Base-by-base conservation (phyloP, 2,113 vertebrate genomes). In the Chloropsis cyanopogon region DNA sequence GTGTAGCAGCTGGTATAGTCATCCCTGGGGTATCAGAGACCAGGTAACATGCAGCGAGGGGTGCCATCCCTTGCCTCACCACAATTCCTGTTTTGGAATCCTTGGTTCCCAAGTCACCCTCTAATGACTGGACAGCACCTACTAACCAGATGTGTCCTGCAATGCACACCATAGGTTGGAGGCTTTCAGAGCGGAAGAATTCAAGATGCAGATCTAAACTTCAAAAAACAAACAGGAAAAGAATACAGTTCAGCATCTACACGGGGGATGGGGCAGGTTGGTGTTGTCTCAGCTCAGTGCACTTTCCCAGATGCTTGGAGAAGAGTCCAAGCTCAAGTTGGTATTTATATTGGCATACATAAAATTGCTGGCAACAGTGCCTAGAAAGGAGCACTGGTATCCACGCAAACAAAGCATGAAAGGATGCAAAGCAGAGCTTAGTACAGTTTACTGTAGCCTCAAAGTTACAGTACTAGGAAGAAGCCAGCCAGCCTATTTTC, bases 341-440 rank as follows among this genome's bases (percentile, higher is more conserved):
- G 88, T 95, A 70, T 95, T 69, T 85, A 73, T 88, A 94, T 91
- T 97, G 93, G 91, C 94, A 91, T 94, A 96, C 68, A 28, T 83
- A 86, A 90, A 90, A 86, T 73, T 6, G 44, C 91, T 95, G 95
- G 91, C 92, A 79, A 76, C 80, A 96, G 93, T 82, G 95, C 89
- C 33, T 61, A 96, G 88, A 90, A 94, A 90, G 75, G 52, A 92
- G 87, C 96, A 97, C 89, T 92, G 96, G 90, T 95, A 89, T 59
- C 92, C 91, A 94, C 28, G 29, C 90, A 95, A 97, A 97, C 52
- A 59, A 96, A 94, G 96, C 96, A 94, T 90, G 95, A 86, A 87
- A 96, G 61, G 91, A 96, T 92, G 95, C 93, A 95, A 96, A 95
- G 93, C 92, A 96, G 93, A 97, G 93, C 93, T 97, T 92, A 94